Evolutionary conservation across 1,140 invertebrate genomes (phyloP).

Genomic region (Drosophila seguyi): DNA sequence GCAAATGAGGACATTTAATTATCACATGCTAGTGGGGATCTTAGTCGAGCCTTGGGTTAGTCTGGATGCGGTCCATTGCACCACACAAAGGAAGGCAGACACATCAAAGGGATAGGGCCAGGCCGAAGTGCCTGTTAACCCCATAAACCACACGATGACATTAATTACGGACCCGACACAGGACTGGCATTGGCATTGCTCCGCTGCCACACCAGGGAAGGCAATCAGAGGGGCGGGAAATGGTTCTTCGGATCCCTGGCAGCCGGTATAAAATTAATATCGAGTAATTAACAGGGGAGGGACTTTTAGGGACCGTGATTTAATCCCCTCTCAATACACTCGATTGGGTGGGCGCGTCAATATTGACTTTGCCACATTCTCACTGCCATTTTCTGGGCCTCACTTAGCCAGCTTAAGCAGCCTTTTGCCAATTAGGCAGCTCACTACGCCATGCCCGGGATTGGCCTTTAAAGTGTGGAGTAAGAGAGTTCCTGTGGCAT

Average conservation of each 20-base stretch:
- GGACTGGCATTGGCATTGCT: conserved; percentile 21
- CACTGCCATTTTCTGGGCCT: conserved; percentile 8
- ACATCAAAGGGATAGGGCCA: conserved; percentile 25
- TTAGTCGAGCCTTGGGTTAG: conserved; percentile 35
- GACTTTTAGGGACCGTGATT: conserved; percentile 64
- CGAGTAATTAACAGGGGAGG: conserved; percentile 75
- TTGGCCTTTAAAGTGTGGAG: conserved; percentile 64
- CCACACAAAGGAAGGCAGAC: conserved; percentile 4
- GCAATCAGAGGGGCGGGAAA: conserved; percentile 18
- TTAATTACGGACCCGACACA: conserved; percentile 65
- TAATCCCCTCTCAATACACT: conserved; percentile 32
- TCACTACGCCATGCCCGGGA: conserved; percentile 41
- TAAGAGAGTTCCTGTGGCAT: conserved; percentile 23
- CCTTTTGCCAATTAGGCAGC: conserved; percentile 78
- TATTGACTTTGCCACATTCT: conserved; percentile 63
- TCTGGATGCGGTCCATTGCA: conserved; percentile 22
- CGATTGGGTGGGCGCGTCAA: conserved; percentile 60
- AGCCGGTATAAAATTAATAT: conserved; percentile 81
- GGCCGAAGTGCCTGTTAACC: conserved; percentile 56
- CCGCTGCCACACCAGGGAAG: conserved; percentile 13
- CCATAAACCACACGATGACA: conserved; percentile 77
- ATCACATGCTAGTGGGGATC: conserved; percentile 69
- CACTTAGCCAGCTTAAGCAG: conserved; percentile 54
- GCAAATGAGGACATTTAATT: conserved; percentile 76
- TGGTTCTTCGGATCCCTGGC: conserved; percentile 5